Evolutionary conservation across 2,888 invertebrate genomes (phyloP).

Genomic region (Cephus runcator): DNA sequence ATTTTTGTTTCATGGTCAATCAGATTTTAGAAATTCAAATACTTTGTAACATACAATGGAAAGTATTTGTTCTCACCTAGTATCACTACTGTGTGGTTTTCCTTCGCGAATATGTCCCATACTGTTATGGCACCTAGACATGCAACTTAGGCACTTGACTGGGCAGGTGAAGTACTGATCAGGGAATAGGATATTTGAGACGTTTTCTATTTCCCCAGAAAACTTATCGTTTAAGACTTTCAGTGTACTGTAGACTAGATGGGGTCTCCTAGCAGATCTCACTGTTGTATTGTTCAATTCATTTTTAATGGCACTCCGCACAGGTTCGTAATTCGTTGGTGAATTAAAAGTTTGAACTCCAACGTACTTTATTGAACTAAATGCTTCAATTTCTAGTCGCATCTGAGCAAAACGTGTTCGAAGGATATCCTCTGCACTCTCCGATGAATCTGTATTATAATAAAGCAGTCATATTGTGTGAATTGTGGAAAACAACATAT

Average conservation of each 20-base stretch:
- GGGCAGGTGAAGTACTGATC: conserved; percentile 85
- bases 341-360: conserved; percentile 70
- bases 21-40: background rate
- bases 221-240: conserved; percentile 82
- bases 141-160: conserved; percentile 77
- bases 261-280: conserved; percentile 75
- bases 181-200: conserved; percentile 75
- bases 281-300: conserved; percentile 78
- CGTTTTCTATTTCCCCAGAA: conserved; percentile 73
- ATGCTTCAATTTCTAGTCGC: conserved; percentile 75
- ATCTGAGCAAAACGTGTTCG: conserved; percentile 73
- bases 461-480: conserved; percentile 18
- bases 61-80: conserved; percentile 41
- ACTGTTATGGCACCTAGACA: conserved; percentile 71
- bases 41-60: background rate
- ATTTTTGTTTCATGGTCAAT: background rate
- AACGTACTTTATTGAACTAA: conserved; percentile 77
- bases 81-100: conserved; percentile 69
- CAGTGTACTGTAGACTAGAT: conserved; percentile 75
- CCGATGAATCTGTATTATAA: conserved; percentile 65
- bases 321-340: conserved; percentile 72
- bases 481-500: conserved; percentile 1
- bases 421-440: conserved; percentile 73
- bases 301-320: conserved; percentile 70
- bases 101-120: conserved; percentile 76